Percentiles rank a stretch among this genome's conserved stretches.
Conservation (phyloP, 2,888 invertebrate genomes). For the Lycophotia porphyrea region DNA sequence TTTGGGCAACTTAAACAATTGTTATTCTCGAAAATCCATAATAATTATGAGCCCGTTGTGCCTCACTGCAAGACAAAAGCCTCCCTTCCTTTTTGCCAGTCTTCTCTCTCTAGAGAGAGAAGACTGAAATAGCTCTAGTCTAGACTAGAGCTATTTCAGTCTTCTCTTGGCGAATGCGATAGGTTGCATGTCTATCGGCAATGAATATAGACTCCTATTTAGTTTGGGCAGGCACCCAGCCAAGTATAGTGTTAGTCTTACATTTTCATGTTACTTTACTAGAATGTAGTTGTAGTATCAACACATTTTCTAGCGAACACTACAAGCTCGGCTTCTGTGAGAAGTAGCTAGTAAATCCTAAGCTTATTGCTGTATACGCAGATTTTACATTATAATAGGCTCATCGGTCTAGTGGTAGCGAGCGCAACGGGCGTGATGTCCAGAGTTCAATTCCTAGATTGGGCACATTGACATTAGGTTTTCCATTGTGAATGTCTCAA, state of each 20-base stretch:
- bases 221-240: too few species aligned
- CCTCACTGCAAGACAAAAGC: too few species aligned
- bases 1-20: not conserved
- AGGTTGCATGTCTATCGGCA: slow-evolving; percentile 18
- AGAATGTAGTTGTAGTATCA: not conserved
- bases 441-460: not conserved
- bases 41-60: too few species aligned
- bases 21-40: not conserved
- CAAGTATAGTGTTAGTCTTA: slow-evolving; percentile 25
- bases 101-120: too few species aligned
- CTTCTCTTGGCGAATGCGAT: too few species aligned
- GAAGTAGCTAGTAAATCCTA: not conserved
- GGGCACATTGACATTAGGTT: not conserved
- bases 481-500: not conserved
- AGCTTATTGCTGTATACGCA: not conserved
- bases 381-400: not conserved
- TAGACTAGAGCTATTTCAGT: too few species aligned
- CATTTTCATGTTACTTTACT: too few species aligned
- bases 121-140: too few species aligned
- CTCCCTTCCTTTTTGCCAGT: too few species aligned
- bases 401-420: not conserved
- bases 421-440: not conserved
- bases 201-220: slow-evolving; percentile 22
- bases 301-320: not conserved
- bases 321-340: not conserved